phyloP scores from a whole-genome alignment of 2,113 vertebrate genomes.

The Pteruthius melanotis region DNA sequence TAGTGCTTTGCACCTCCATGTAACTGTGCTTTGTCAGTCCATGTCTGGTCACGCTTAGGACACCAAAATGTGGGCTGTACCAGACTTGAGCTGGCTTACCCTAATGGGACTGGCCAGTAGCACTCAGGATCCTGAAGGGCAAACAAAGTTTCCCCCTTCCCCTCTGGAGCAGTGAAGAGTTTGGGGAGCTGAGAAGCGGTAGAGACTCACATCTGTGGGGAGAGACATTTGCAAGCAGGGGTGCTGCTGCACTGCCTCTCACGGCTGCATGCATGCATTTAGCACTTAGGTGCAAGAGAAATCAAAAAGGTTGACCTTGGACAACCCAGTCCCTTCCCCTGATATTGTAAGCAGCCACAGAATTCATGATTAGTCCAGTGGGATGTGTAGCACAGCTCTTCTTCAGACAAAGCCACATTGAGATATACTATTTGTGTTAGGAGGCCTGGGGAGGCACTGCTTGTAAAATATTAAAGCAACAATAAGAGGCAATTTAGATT shows the following conservation, averaged over 20 bases:
- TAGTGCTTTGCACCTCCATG: not conserved
- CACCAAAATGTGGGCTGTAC: not conserved
- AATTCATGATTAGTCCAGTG: not conserved
- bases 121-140: not conserved
- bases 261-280: not conserved
- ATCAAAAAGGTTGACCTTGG: not conserved
- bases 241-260: not conserved
- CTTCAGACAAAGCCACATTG: not conserved
- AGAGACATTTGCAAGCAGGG: not conserved
- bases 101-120: not conserved
- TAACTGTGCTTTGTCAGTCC: not conserved
- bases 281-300: not conserved
- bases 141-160: not conserved
- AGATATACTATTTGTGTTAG: not conserved
- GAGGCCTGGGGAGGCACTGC: not conserved
- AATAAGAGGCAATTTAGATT: not conserved
- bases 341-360: not conserved
- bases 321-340: not conserved
- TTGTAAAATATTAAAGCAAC: slow-evolving; percentile 7
- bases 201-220: not conserved
- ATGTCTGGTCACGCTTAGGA: rapidly evolving
- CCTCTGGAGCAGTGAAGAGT: not conserved
- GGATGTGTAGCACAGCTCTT: not conserved
- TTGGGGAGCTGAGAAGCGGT: not conserved
- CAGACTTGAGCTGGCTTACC: not conserved